A percentile compares a stretch with the other conserved stretches of the same genome.
Conservation (phyloP, 2,113 vertebrate species). For the Lasiurus borealis region DNA sequence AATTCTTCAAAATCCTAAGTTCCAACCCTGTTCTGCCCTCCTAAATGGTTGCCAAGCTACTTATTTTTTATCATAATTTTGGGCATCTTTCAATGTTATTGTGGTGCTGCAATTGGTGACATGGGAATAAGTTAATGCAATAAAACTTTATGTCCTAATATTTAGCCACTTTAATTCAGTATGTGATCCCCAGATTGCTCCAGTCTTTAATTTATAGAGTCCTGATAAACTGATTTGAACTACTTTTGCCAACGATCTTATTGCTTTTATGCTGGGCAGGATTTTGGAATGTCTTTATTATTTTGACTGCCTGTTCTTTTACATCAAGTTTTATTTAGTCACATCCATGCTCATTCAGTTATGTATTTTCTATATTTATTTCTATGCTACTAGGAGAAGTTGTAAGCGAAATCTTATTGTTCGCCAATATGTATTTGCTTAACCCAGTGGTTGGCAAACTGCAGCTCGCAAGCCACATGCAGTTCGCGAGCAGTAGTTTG, state of each 20-base stretch:
- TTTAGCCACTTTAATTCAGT: neutral
- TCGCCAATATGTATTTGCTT: neutral
- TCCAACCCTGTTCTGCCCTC: neutral
- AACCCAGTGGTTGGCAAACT: neutral
- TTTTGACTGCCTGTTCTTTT: neutral
- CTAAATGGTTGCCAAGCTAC: neutral
- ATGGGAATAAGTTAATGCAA: neutral
- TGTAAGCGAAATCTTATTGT: neutral
- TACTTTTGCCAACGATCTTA: neutral
- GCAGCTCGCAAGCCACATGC: too few species aligned
- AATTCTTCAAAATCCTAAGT: neutral
- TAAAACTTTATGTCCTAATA: neutral
- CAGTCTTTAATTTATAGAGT: neutral
- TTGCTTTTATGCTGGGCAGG: neutral
- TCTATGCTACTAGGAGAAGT: neutral
- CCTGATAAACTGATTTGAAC: conserved; percentile 18
- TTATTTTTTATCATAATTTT: neutral
- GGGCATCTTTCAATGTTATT: neutral
- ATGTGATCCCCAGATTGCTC: neutral
- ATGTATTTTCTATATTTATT: neutral
- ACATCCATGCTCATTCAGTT: neutral
- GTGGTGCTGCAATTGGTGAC: neutral
- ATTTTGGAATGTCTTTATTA: neutral
- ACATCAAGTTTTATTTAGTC: conserved; percentile 32
- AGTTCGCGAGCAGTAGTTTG: too few species aligned